Percentiles rank a stretch among this genome's conserved stretches.
Evolutionary conservation across 2,888 invertebrate species (phyloP).

Genomic region (Conchocele bisecta): DNA sequence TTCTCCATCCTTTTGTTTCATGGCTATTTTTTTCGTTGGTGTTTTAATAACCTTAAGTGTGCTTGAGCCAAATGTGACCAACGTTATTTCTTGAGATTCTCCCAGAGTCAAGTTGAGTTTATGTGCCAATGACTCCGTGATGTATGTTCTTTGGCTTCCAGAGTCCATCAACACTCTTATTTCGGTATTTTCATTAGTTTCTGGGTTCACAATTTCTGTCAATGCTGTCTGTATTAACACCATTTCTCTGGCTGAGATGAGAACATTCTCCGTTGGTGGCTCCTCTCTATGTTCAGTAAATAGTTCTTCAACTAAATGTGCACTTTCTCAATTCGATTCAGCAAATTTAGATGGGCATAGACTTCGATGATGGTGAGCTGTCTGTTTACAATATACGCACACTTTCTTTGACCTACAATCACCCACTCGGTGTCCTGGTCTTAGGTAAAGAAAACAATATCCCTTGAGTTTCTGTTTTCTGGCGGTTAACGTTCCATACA

Average conservation of each 20-base stretch:
- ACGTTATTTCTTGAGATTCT: too few species aligned
- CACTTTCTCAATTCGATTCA: neutral
- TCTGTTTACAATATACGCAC: neutral
- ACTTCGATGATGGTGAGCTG: neutral
- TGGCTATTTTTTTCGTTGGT: neutral
- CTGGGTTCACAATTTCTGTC: constrained; percentile 4
- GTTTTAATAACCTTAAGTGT: too few species aligned
- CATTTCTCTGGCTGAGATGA: constrained; percentile 6
- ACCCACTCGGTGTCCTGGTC: neutral
- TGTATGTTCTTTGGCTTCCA: too few species aligned
- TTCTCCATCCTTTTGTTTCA: neutral
- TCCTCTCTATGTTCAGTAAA: neutral
- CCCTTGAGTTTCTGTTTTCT: constrained; percentile 8
- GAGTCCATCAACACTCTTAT: too few species aligned
- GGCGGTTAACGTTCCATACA: neutral
- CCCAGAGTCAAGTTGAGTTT: too few species aligned
- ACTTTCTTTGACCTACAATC: constrained; percentile 4
- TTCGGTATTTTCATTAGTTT: too few species aligned
- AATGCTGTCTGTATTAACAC: constrained; percentile 14
- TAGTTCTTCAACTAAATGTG: constrained; percentile 4
- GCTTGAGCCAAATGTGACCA: too few species aligned
- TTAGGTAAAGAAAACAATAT: constrained; percentile 1
- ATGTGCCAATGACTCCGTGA: too few species aligned
- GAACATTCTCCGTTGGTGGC: constrained; percentile 4
- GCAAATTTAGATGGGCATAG: constrained; percentile 5